Evolutionary conservation across 2,797 vertebrate genomes (phyloP).

Genomic region (Glossophaga mutica): DNA sequence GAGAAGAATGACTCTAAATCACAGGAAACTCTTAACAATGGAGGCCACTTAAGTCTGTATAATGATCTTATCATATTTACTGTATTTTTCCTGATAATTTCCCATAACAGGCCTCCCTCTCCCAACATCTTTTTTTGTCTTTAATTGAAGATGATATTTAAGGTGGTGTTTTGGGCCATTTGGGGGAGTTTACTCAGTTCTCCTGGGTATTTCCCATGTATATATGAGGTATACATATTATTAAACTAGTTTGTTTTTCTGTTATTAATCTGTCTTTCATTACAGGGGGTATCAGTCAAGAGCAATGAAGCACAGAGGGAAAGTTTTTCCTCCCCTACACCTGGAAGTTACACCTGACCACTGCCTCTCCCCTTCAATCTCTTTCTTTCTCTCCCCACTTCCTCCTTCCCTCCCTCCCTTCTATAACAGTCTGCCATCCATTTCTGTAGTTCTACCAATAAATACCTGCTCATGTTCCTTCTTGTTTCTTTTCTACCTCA

Average conservation of each 20-base stretch:
- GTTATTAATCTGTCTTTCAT: background rate
- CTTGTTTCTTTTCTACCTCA: background rate
- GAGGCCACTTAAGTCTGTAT: background rate
- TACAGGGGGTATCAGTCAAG: background rate
- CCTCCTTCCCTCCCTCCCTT: rapidly evolving
- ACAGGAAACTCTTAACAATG: background rate
- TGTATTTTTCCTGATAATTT: background rate
- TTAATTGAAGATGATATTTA: background rate
- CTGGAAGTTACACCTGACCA: background rate
- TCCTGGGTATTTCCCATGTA: background rate
- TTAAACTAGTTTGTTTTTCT: background rate
- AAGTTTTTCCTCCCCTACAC: background rate
- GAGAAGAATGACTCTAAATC: background rate
- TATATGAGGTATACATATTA: background rate
- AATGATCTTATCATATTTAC: background rate
- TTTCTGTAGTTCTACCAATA: background rate
- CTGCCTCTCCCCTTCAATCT: background rate
- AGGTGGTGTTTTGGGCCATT: background rate
- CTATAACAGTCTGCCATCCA: background rate
- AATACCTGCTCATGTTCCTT: background rate
- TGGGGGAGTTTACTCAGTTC: background rate
- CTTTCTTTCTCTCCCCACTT: background rate
- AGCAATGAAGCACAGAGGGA: background rate
- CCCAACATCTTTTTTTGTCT: background rate
- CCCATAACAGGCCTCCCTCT: background rate